Conservation (phyloP, 2,888 invertebrate genomes). For the Conomelus anceps region DNA sequence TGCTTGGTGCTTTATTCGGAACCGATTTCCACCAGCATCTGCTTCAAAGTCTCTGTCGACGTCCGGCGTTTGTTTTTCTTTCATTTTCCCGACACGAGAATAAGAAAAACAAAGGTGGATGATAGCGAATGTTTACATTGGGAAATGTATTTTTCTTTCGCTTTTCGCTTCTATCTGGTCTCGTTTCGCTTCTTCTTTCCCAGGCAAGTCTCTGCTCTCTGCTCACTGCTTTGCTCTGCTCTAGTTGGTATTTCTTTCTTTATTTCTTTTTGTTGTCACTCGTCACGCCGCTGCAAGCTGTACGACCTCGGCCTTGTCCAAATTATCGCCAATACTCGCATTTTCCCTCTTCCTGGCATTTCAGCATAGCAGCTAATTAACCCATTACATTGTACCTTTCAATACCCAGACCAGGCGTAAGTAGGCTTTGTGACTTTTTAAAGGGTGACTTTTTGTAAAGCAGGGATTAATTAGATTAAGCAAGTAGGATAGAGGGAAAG, state of each 20-base stretch:
- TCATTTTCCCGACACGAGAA: constrained; percentile 33
- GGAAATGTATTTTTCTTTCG: constrained; percentile 35
- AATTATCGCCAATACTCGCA: neutral
- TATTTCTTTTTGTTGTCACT: neutral
- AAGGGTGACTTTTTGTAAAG: too few relatives aligned
- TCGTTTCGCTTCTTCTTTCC: constrained; percentile 20
- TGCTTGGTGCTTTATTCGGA: neutral
- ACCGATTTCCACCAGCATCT: neutral
- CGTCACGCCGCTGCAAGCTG: neutral
- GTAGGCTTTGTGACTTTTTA: too few relatives aligned
- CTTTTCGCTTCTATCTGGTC: constrained; percentile 23
- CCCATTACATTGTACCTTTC: neutral
- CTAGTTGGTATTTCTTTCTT: neutral
- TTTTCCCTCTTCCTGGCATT: neutral
- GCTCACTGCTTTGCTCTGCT: neutral
- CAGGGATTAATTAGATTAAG: too few relatives aligned
- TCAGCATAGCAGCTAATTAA: neutral
- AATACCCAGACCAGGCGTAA: too few relatives aligned
- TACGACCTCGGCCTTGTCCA: neutral
- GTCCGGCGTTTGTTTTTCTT: constrained; percentile 31
- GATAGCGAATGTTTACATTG: constrained; percentile 34
- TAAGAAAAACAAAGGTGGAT: constrained; percentile 35
- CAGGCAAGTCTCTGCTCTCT: neutral
- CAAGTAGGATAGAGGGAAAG: too few relatives aligned
- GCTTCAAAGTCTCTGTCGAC: neutral